phyloP scores from a whole-genome alignment of 2,888 invertebrate species.

The Pristionchus entomophagus region DNA sequence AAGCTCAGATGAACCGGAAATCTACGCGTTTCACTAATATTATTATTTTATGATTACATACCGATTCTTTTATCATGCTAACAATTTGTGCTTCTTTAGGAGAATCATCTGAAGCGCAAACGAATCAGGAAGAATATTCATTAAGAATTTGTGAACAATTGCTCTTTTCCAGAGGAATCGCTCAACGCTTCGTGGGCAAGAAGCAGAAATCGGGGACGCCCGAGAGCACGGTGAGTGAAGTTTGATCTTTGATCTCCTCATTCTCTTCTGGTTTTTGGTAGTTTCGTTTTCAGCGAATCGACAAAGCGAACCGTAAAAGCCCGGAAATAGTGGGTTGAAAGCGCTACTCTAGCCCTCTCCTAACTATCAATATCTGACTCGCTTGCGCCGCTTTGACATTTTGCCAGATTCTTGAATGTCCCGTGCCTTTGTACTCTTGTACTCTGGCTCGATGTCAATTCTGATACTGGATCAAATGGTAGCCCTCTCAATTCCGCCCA shows the following conservation, averaged over 20 bases:
- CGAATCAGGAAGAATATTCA: too few relatives aligned
- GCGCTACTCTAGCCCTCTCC: background rate
- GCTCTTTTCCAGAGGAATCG: conserved; percentile 36
- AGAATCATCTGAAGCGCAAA: too few relatives aligned
- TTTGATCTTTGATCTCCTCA: background rate
- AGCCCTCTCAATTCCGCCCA: too few relatives aligned
- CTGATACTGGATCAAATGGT: too few relatives aligned
- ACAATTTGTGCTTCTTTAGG: too few relatives aligned
- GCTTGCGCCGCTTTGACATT: background rate
- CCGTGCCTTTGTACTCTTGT: too few relatives aligned
- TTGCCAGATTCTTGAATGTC: background rate
- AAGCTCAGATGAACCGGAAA: too few relatives aligned
- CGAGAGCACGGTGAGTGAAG: background rate
- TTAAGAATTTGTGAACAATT: too few relatives aligned
- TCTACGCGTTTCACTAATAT: too few relatives aligned
- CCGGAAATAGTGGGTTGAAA: conserved; percentile 30
- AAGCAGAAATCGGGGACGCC: conserved; percentile 24
- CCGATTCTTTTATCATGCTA: too few relatives aligned
- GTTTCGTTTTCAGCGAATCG: background rate
- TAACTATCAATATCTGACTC: background rate
- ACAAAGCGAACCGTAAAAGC: background rate
- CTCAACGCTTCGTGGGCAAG: conserved; percentile 46
- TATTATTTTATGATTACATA: too few relatives aligned
- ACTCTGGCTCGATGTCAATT: too few relatives aligned
- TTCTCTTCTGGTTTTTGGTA: background rate